phyloP scores from a whole-genome alignment of 92 coral and sea anemone genomes.

The Siderastrea siderea region DNA sequence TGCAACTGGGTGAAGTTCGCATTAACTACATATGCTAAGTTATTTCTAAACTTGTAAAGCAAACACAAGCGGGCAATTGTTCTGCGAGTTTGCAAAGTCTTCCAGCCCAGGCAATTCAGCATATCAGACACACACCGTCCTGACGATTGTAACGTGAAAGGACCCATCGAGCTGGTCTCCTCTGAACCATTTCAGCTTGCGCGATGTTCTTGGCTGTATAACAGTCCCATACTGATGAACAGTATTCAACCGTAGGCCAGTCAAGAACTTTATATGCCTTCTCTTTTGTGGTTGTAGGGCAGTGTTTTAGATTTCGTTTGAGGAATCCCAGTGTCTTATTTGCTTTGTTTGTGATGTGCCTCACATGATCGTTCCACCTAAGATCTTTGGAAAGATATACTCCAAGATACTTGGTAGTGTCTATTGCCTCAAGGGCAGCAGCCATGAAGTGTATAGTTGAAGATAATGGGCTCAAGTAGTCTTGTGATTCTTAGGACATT shows the following conservation, averaged over 20 bases:
- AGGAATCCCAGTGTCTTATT: slow-evolving; percentile 29
- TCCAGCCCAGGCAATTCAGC: too few relatives aligned
- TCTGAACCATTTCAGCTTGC: slow-evolving; percentile 21
- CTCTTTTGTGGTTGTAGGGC: slow-evolving; percentile 21
- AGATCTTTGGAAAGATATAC: slow-evolving; percentile 49
- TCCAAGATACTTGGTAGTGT: slow-evolving; percentile 52
- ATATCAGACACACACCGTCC: too few relatives aligned
- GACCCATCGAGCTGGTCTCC: slow-evolving; percentile 37
- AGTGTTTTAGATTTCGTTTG: slow-evolving; percentile 23
- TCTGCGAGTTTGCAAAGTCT: too few relatives aligned
- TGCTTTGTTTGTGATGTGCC: slow-evolving; percentile 27
- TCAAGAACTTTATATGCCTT: slow-evolving; percentile 29
- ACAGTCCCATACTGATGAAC: slow-evolving; percentile 20
- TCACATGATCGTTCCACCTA: slow-evolving; percentile 36
- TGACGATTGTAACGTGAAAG: too few relatives aligned
- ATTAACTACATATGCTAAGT: too few relatives aligned
- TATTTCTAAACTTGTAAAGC: too few relatives aligned
- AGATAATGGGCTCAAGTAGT: background rate
- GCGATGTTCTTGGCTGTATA: slow-evolving; percentile 18
- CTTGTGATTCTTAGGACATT: slow-evolving; percentile 28
- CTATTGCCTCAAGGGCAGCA: slow-evolving; percentile 23
- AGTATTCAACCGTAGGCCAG: slow-evolving; percentile 25
- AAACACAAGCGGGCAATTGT: too few relatives aligned
- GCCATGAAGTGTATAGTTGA: slow-evolving; percentile 7
- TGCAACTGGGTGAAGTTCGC: too few relatives aligned